Base-by-base conservation (phyloP, 2,888 invertebrate species). In the Xanthia togata region DNA sequence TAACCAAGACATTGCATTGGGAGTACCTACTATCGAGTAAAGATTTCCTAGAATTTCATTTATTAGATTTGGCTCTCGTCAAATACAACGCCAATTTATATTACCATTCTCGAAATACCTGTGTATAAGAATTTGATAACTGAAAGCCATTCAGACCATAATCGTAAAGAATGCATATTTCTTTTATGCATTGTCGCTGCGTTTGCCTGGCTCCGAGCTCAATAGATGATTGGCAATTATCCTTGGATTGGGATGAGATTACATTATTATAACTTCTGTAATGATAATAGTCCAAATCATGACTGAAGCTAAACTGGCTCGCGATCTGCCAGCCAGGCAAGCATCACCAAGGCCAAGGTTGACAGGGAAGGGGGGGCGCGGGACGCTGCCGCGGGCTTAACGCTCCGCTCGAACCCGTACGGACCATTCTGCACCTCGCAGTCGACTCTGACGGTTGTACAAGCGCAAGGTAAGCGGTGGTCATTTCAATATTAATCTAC, bases 381-480 rank as follows among this genome's bases (percentile, higher is more conserved):
- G 96, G 95, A 94, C 88, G 93, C 81, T 88, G 87, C 89, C 91
- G 92, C 93, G 93, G 94, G 95, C 96, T 95, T 95, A 95, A 95
- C 95, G 96, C 92, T 94, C 94, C 91, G 95, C 95, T 95, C 96
- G 93, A 93, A 94, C 94, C 95, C 94, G 92, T 94, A 91, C 92
- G 91, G 93, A 94, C 93, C 96, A 97, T 96, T 97, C 96, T 96
- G 94, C 96, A 96, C 96, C 96, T 96, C 95, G 96, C 96, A 96
- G 96, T 96, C 95, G 96, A 95, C 95, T 96, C 93, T 95, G 93
- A 96, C 96, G 96, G 96, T 96, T 96, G 96, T 96, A 91, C 95
- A 93, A 96, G 96, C 93, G 94, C 93, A 95, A 96, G 96, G 96
- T 96, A 96, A 96, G 96, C 95, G 93, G 95, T 94, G 95, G 93